A percentile compares a stretch with the other conserved stretches of the same genome.
These are phyloP conservation scores for Pharmacophagus antenor DNA, from an alignment of 2,888 invertebrate species.

Conservation along the genomic window DNA sequence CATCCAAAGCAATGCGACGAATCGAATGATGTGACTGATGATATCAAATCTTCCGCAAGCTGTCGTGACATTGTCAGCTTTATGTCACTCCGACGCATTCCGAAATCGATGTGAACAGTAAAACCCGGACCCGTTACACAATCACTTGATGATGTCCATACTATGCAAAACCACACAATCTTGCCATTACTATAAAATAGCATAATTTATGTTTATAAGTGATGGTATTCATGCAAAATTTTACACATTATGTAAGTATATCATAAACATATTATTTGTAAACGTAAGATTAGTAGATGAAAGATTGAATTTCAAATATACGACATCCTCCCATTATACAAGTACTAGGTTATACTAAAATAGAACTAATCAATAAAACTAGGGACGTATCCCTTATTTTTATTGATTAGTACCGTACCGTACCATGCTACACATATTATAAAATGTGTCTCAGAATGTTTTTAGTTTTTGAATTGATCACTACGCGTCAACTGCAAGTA, in stretches of 20 bases:
- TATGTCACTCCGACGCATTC: constrained; percentile 38
- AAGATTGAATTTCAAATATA: no score
- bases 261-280: not conserved
- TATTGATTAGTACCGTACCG: no score
- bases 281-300: no score
- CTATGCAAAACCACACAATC: constrained; percentile 45
- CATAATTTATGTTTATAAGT: constrained; percentile 24
- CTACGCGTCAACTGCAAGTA: no score
- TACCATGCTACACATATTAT: no score
- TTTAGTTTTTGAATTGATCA: no score
- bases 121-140: constrained; percentile 64
- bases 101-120: constrained; percentile 65
- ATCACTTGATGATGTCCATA: constrained; percentile 51
- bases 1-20: constrained; percentile 47
- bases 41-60: constrained; percentile 63
- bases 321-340: no score
- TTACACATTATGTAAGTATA: not conserved
- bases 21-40: constrained; percentile 66
- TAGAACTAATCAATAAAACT: no score
- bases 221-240: constrained; percentile 5
- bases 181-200: constrained; percentile 29
- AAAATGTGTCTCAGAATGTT: no score
- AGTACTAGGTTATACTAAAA: no score
- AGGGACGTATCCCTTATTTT: no score
- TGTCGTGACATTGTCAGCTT: constrained; percentile 45